Percentiles rank a stretch among this genome's conserved stretches.
phyloP scores from a whole-genome alignment of 2,888 invertebrate species.

The Nasonia oneida region DNA sequence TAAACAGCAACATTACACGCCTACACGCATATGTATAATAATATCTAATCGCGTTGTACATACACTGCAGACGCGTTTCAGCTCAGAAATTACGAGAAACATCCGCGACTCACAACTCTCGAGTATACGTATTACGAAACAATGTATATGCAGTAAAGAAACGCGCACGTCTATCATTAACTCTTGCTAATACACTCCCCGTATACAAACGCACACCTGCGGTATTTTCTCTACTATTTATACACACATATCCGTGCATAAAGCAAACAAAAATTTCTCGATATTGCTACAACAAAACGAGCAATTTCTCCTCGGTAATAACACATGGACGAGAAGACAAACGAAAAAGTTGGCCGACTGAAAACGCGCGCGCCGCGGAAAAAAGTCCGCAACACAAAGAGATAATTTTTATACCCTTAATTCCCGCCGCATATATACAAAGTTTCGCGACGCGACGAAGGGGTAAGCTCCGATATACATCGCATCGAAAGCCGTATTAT shows the following conservation, averaged over 20 bases:
- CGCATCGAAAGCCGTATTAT: too few species aligned
- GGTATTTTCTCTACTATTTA: too few species aligned
- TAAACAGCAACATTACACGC: background rate
- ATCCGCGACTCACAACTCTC: background rate
- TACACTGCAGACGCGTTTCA: background rate
- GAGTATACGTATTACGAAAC: background rate
- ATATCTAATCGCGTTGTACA: background rate
- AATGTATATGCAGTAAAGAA: background rate
- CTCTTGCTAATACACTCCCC: background rate
- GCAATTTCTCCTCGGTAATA: background rate
- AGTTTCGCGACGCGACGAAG: too few species aligned
- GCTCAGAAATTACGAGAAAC: background rate
- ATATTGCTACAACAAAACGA: too few species aligned
- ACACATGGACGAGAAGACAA: background rate
- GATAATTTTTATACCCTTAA: constrained; percentile 1
- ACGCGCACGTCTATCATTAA: background rate
- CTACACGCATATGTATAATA: background rate
- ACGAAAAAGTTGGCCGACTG: background rate
- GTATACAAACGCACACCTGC: too few species aligned
- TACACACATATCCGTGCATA: too few species aligned
- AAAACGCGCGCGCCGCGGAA: background rate
- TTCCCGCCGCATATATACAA: background rate
- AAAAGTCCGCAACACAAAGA: background rate
- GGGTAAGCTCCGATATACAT: too few species aligned
- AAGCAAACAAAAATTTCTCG: too few species aligned